phyloP scores from a whole-genome alignment of 2,113 vertebrate species.

The Marcusenius ussheri region DNA sequence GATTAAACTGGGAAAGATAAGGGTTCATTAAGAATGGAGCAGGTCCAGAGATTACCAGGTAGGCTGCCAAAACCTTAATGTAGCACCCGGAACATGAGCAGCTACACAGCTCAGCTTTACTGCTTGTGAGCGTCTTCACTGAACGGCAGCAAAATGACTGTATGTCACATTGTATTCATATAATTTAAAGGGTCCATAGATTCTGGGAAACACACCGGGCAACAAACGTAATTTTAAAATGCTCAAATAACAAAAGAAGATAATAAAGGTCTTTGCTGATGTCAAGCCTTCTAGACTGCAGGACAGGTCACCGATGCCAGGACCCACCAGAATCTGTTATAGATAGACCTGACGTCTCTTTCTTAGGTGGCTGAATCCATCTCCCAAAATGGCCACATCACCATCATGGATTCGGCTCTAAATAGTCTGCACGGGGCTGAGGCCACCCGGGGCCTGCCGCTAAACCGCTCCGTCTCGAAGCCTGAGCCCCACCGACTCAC shows the following conservation, averaged over 20 bases:
- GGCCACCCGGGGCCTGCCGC: neutral
- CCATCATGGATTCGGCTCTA: neutral
- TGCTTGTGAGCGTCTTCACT: neutral
- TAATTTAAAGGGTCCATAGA: neutral
- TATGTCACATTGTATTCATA: neutral
- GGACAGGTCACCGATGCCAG: neutral
- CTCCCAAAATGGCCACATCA: neutral
- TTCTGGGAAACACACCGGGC: neutral
- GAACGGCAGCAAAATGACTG: neutral
- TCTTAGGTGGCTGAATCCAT: neutral
- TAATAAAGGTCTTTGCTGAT: neutral
- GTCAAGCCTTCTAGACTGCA: neutral
- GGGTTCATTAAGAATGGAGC: slow-evolving; percentile 70
- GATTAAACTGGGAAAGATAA: slow-evolving; percentile 72
- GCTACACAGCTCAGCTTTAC: neutral
- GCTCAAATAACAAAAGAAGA: neutral
- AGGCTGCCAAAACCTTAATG: slow-evolving; percentile 16
- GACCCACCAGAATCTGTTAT: neutral
- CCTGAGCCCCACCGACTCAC: neutral
- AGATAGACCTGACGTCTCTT: neutral
- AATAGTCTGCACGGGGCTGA: neutral
- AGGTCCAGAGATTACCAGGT: slow-evolving; percentile 65
- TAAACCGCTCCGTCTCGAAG: neutral
- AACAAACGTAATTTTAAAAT: neutral
- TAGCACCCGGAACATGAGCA: neutral